Conservation (phyloP, 2,888 invertebrate genomes). For the Tigriopus californicus region DNA sequence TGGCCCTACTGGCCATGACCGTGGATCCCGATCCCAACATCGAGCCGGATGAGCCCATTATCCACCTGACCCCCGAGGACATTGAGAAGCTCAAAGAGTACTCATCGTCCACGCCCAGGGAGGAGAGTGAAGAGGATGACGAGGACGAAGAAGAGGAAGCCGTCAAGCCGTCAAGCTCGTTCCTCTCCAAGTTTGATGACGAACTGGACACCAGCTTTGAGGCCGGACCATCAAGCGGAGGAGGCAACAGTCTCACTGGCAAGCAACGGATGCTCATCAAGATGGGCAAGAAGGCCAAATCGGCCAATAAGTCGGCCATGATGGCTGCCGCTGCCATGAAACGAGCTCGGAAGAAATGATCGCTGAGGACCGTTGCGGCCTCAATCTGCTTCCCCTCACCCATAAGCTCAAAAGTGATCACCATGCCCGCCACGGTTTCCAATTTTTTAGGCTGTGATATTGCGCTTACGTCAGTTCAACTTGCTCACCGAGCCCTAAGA, state of each 20-base stretch:
- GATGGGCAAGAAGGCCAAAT: conserved; percentile 7
- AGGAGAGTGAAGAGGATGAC: background rate
- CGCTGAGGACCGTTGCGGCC: too few species aligned
- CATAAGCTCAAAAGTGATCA: too few species aligned
- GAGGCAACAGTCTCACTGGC: background rate
- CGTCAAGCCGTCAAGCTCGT: background rate
- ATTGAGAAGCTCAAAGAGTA: background rate
- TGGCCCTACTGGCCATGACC: conserved; percentile 2
- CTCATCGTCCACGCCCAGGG: background rate
- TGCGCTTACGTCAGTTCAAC: too few species aligned
- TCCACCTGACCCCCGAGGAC: conserved; percentile 4
- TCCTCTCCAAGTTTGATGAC: background rate
- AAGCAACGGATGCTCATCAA: conserved; percentile 11
- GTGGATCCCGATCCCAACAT: conserved; percentile 13
- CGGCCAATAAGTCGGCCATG: conserved; percentile 12
- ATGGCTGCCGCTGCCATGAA: conserved; percentile 7
- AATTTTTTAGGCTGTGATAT: too few species aligned
- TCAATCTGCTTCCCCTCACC: too few species aligned
- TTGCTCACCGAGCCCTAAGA: too few species aligned
- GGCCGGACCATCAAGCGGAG: background rate
- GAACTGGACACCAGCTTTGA: conserved; percentile 2
- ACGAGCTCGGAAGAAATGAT: background rate
- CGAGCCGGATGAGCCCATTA: conserved; percentile 12
- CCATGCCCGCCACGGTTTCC: too few species aligned
- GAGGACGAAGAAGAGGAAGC: background rate